Conservation (phyloP, 2,797 vertebrate species). For the Artibeus jamaicensis region DNA sequence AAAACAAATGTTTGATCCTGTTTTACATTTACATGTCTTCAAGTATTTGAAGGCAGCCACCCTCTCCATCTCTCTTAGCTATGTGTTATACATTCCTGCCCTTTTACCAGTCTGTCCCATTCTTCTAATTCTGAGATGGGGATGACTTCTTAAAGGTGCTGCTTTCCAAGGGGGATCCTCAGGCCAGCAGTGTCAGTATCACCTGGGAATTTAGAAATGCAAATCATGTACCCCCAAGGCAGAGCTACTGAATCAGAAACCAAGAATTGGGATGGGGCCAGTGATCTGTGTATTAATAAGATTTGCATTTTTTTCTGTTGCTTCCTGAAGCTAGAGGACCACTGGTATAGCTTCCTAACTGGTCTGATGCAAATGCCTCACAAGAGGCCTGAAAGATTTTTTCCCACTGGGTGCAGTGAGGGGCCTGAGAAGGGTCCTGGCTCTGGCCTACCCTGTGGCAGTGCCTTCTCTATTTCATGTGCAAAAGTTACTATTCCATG, state of each 20-base stretch:
- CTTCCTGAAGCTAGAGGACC: neutral
- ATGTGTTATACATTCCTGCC: neutral
- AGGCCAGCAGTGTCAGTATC: neutral
- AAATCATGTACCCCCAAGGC: too few relatives aligned
- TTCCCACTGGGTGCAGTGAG: accelerated
- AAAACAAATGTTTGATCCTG: neutral
- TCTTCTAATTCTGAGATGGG: accelerated
- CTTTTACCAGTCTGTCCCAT: neutral
- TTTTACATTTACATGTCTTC: neutral
- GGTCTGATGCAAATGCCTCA: neutral
- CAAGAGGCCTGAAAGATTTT: neutral
- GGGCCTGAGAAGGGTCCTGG: neutral
- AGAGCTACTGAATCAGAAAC: neutral
- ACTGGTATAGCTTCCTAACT: neutral
- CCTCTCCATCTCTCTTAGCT: accelerated
- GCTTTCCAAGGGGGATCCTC: too few relatives aligned
- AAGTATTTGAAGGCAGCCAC: accelerated
- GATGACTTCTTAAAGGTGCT: neutral
- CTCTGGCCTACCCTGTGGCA: neutral
- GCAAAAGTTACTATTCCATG: neutral
- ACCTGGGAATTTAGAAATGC: neutral
- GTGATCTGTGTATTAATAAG: neutral
- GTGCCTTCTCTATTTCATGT: accelerated
- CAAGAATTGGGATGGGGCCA: too few relatives aligned
- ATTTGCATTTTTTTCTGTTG: neutral